These are phyloP conservation scores for Pteropus alecto DNA, from an alignment of 2,113 vertebrate genomes.

Conservation along the genomic window DNA sequence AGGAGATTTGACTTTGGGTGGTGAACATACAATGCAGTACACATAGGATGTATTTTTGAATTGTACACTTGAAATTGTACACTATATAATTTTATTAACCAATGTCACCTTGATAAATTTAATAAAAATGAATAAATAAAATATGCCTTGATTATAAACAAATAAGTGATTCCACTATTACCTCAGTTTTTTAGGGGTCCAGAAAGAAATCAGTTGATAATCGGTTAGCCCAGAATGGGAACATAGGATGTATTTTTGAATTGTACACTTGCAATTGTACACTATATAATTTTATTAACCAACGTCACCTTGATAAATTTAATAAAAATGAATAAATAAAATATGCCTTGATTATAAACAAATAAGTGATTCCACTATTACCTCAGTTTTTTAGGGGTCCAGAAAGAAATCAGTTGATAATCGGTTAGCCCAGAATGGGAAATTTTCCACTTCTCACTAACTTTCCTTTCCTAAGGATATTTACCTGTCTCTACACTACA, in stretches of 20 bases:
- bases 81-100: background rate
- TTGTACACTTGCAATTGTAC: background rate
- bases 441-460: background rate
- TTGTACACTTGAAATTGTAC: background rate
- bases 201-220: background rate
- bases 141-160: background rate
- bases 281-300: background rate
- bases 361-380: background rate
- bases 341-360: background rate
- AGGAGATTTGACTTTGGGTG: too few species aligned
- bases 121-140: too few species aligned
- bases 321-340: too few species aligned
- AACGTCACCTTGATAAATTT: too few species aligned
- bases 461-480: background rate
- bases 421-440: background rate
- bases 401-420: background rate
- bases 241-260: background rate
- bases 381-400: background rate
- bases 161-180: background rate
- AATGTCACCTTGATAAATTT: too few species aligned
- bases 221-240: background rate
- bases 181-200: background rate
- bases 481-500: background rate
- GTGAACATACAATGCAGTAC: too few species aligned
- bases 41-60: too few species aligned